These are phyloP conservation scores for Psephotus haematonotus DNA, from an alignment of 2,113 vertebrate species.

Conservation along the genomic window DNA sequence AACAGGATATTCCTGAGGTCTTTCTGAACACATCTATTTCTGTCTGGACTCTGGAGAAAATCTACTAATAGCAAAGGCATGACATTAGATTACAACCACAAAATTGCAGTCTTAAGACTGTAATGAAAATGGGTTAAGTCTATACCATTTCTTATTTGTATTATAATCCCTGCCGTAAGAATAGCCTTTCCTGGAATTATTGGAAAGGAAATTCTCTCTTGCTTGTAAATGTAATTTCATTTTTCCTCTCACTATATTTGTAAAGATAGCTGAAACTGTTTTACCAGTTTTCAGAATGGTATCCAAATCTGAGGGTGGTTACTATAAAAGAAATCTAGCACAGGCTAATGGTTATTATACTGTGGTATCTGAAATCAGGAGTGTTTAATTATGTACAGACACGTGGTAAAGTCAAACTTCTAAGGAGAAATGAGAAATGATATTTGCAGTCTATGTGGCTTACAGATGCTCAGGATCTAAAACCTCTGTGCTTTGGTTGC, in stretches of 20 bases:
- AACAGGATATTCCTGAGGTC: conserved; percentile 34
- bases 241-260: not conserved
- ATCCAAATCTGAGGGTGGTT: not conserved
- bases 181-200: conserved; percentile 28
- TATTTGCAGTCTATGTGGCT: not conserved
- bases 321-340: not conserved
- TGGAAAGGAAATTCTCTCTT: conserved; percentile 30
- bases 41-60: conserved; percentile 50
- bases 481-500: not conserved
- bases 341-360: not conserved
- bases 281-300: conserved; percentile 5
- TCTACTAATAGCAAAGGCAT: conserved; percentile 59
- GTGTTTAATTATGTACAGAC: not conserved
- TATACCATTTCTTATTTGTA: conserved; percentile 18
- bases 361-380: not conserved
- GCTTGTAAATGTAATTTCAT: conserved; percentile 1
- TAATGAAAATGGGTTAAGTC: conserved; percentile 52
- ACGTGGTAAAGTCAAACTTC: not conserved
- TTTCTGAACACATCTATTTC: conserved; percentile 24
- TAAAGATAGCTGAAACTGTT: conserved; percentile 2
- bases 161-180: conserved; percentile 32
- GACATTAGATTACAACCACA: conserved; percentile 62
- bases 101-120: conserved; percentile 46
- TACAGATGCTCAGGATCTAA: not conserved
- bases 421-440: not conserved